Conservation (phyloP, 2,113 vertebrate species). For the Clinocottus analis region DNA sequence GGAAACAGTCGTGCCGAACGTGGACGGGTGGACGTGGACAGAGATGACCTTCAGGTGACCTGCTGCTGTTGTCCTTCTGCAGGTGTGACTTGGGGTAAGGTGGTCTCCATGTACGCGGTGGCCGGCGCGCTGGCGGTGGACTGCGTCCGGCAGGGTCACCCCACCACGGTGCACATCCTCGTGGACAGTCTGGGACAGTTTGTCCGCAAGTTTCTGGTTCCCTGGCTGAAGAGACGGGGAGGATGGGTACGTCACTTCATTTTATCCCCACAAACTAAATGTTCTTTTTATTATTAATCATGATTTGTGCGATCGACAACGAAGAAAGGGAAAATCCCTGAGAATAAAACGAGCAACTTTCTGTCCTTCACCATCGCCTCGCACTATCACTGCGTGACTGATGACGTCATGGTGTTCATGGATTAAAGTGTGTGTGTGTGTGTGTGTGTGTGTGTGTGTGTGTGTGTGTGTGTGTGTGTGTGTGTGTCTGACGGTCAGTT, state of each 20-base stretch:
- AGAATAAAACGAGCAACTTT: neutral
- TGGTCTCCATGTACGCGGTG: constrained; percentile 92
- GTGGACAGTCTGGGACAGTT: constrained; percentile 96
- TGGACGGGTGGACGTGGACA: neutral
- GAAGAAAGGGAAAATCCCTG: neutral
- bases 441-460: too few relatives aligned
- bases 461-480: too few relatives aligned
- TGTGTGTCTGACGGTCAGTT: too few relatives aligned
- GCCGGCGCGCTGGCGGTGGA: constrained; percentile 93
- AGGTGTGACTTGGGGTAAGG: constrained; percentile 98
- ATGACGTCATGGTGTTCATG: constrained; percentile 13
- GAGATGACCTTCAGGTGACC: too few relatives aligned
- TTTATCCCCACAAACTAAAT: neutral
- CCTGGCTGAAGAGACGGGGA: constrained; percentile 91
- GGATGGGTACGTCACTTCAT: constrained; percentile 90
- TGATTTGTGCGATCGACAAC: neutral
- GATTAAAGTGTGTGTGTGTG: too few relatives aligned
- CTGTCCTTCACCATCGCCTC: neutral
- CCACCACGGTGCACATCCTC: constrained; percentile 87
- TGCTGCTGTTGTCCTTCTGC: constrained; percentile 21
- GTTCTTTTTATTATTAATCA: neutral
- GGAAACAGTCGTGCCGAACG: neutral
- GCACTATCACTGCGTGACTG: neutral
- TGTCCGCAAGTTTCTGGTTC: constrained; percentile 89
- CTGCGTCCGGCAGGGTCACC: constrained; percentile 90